phyloP scores from a whole-genome alignment of 2,888 invertebrate genomes.

The Platynereis dumerilii region DNA sequence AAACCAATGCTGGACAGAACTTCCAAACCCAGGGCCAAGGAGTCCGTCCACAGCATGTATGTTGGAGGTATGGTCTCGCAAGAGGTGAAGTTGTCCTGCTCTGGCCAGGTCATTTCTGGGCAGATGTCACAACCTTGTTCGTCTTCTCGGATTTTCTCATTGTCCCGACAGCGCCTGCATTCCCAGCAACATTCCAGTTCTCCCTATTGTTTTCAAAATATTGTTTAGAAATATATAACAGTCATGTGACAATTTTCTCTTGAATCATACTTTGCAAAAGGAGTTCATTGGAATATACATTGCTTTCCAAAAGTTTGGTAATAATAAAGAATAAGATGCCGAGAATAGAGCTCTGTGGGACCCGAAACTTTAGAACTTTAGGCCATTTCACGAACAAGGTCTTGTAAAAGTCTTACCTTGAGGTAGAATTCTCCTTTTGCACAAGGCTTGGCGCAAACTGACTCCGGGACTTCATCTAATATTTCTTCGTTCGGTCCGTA shows the following conservation, averaged over 20 bases:
- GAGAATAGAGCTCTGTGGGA: too few relatives aligned
- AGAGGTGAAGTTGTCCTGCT: not conserved
- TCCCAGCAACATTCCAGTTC: constrained; percentile 35
- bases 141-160: constrained; percentile 29
- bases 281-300: too few relatives aligned
- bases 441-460: constrained; percentile 36
- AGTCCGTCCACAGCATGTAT: constrained; percentile 5
- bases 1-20: not conserved
- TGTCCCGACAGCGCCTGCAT: constrained; percentile 33
- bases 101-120: constrained; percentile 6
- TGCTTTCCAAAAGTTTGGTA: too few relatives aligned
- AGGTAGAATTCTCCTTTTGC: constrained; percentile 24
- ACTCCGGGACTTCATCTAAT: constrained; percentile 17
- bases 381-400: too few relatives aligned
- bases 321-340: too few relatives aligned
- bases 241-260: too few relatives aligned
- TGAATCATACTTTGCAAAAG: too few relatives aligned
- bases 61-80: constrained; percentile 2
- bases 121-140: constrained; percentile 7
- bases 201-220: not conserved
- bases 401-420: too few relatives aligned
- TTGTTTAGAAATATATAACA: too few relatives aligned
- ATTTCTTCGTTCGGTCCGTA: not conserved
- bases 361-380: too few relatives aligned
- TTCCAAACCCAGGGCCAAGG: constrained; percentile 1